These are phyloP conservation scores for Neoaliturus tenellus DNA, from an alignment of 2,888 invertebrate genomes.

Conservation along the genomic window DNA sequence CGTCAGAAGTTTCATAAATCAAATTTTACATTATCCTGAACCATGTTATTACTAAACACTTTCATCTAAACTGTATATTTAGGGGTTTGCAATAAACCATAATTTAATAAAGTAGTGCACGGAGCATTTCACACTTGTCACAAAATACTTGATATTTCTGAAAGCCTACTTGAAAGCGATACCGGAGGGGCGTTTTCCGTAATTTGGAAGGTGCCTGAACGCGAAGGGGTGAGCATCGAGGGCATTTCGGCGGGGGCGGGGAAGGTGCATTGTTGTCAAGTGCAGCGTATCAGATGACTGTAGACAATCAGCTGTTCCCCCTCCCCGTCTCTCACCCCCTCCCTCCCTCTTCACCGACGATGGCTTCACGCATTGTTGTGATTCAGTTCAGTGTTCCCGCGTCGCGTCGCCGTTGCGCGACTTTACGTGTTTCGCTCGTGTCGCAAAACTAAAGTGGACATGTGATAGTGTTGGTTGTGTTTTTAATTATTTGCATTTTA, in stretches of 20 bases:
- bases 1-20: too few species aligned
- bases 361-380: conserved; percentile 13
- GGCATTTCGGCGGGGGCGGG: neutral
- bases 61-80: too few species aligned
- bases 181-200: neutral
- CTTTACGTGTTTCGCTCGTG: neutral
- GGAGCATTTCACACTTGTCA: too few species aligned
- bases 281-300: conserved; percentile 30
- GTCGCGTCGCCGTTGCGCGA: neutral
- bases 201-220: neutral
- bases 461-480: neutral
- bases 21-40: too few species aligned
- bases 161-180: neutral
- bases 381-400: neutral
- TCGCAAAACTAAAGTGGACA: neutral
- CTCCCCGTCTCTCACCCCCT: neutral
- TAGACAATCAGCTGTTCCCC: conserved; percentile 29
- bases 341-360: neutral
- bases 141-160: too few species aligned
- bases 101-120: too few species aligned
- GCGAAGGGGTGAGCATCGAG: conserved; percentile 23
- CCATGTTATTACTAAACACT: too few species aligned
- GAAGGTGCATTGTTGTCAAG: conserved; percentile 32
- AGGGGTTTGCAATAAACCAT: too few species aligned
- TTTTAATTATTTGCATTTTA: neutral